phyloP scores from a whole-genome alignment of 2,797 vertebrate species.

The Thamnophis elegans region DNA sequence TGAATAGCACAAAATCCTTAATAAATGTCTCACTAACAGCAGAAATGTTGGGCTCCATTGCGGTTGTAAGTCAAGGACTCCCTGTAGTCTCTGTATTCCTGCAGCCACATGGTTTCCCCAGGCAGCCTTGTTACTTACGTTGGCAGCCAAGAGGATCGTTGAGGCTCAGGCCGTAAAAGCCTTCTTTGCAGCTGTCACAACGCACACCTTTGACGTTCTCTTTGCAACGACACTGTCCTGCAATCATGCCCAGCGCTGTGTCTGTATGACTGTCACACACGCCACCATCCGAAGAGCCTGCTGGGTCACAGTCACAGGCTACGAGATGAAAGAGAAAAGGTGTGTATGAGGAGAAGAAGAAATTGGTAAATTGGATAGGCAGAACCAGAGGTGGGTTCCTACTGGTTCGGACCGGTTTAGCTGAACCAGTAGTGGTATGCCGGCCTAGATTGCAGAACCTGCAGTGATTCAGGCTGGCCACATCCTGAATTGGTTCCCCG shows the following conservation, averaged over 20 bases:
- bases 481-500: no score
- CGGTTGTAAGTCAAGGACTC: background rate
- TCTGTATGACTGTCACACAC: slow-evolving; percentile 83
- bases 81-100: background rate
- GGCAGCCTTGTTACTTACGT: slow-evolving; percentile 68
- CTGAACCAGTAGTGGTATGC: no score
- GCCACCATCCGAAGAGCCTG: slow-evolving; percentile 80
- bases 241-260: slow-evolving; percentile 75
- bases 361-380: background rate
- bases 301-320: slow-evolving; percentile 87
- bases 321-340: background rate
- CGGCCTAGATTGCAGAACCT: no score
- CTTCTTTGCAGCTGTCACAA: slow-evolving; percentile 82
- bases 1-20: background rate
- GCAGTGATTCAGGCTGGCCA: no score
- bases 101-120: background rate
- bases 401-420: no score
- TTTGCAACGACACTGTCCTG: slow-evolving; percentile 87
- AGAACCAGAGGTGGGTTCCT: no score
- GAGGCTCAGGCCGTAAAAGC: slow-evolving; percentile 81
- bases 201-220: slow-evolving; percentile 74
- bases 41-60: background rate
- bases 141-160: slow-evolving; percentile 80
- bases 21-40: background rate
- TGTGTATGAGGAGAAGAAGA: background rate